Base-by-base conservation (phyloP, 2,113 vertebrate genomes). In the Takifugu bimaculatus region DNA sequence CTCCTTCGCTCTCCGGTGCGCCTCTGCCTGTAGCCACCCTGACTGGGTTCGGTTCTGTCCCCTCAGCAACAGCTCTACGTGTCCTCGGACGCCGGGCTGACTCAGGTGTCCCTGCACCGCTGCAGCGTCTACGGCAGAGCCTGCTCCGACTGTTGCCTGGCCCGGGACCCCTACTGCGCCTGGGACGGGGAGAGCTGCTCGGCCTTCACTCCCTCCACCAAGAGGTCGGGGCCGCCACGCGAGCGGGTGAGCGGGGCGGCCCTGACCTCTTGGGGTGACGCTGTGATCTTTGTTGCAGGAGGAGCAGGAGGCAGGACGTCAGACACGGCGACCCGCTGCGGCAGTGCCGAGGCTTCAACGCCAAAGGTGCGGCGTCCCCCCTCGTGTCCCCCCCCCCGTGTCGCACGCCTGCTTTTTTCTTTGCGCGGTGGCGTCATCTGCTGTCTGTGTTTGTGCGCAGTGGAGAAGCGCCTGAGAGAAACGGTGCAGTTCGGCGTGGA, bases 341-440 rank as follows among this genome's bases (percentile, higher is more conserved):
- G 42, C 96, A 98, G 82, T 98, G 96, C 86, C 89, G 95, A 2
- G 97, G 96, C 32, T 96, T 94, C 79, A 98, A 99, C 63, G 94
- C 94, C 64, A 98, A 97, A 0, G 94, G 97, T 97, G 65, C 71
- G 87, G 3, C 1, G n/a, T 0, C 12, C 11, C 48, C 3, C 14
- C 14, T 45, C 14, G 10, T 45, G 45, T 47, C 12, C 13, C 9
- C 26, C 4, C 3, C 15, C 14, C 48, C 3, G 49, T 10, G 5
- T 65, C 64, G 45, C 9, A 32, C 20, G 0, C 15, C 14, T 14
- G 0, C 13, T 0, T 26, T 44, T 44, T n/a, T 2, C 10, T 25
- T 27, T 39, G 26, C 14, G n/a, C 5, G 1, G 13, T 57, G 10
- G 47, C 12, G 51, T 2, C 1, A 9, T 13, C 1, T 53, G 7